Base-by-base conservation (phyloP, 2,888 invertebrate species). In the Apomyelois bistriatella region DNA sequence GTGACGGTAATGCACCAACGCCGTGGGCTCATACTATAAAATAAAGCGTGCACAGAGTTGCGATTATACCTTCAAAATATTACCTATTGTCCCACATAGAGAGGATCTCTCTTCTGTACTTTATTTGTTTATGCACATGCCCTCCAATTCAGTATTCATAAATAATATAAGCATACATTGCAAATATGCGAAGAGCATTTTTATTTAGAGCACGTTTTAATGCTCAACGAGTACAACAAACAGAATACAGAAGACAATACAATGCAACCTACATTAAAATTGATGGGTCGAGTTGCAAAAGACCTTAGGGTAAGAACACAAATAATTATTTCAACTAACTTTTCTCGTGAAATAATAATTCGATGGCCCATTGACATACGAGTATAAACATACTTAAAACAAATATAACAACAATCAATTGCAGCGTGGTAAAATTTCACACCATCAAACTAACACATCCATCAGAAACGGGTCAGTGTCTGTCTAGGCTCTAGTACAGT, bases 1-100 rank as follows among this genome's bases (percentile, higher is more conserved):
- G 17, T 15, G 52, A 15, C 43, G 53, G 76, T 84, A 85, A 85
- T 84, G 84, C 82, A 82, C 76, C 70, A 65, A 42, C 35, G 42
- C 43, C 28, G 15, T 69, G 72, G 70, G 70, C 70, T 5, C 30
- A 68, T 66, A 61, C 66, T 64, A 58, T 48, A 57, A 28, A 40
- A 16, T 43, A 36, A 4, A 35, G 37, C 9, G 28, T 28, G 22
- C 4, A 28, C 43, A 36, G 38, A 48, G n/a, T n/a, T n/a, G n/a
- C n/a, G n/a, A 35, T 15, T 46, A 22, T 22, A 22, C 22, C 5
- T 22, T 22, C 22, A 22, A 5, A 22, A 22, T 5, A 22, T 22
- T 22, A n/a, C n/a, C n/a, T n/a, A n/a, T n/a, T n/a, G n/a, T n/a
- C n/a, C n/a, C n/a, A n/a, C n/a, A n/a, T n/a, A n/a, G n/a, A 46